phyloP scores from a whole-genome alignment of 2,797 vertebrate genomes.

The Falco rusticolus region DNA sequence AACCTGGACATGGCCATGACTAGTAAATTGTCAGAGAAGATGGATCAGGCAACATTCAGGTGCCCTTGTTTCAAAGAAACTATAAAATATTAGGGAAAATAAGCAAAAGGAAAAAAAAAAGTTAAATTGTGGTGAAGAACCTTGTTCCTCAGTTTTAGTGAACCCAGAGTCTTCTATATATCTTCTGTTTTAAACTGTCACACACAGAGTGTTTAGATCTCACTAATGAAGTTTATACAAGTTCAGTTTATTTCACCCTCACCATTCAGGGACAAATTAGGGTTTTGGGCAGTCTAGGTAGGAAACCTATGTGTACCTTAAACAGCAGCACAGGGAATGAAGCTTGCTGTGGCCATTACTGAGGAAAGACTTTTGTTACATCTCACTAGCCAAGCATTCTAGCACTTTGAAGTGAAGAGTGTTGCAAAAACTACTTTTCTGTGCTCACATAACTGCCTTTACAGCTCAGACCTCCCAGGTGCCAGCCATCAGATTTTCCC shows the following conservation, averaged over 20 bases:
- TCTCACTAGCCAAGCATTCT: neutral
- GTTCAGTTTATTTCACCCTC: neutral
- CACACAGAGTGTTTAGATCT: neutral
- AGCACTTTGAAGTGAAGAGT: neutral
- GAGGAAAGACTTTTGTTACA: neutral
- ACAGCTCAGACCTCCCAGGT: neutral
- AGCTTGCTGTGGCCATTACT: neutral
- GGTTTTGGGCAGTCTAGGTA: neutral
- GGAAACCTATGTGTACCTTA: neutral
- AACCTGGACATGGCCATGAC: neutral
- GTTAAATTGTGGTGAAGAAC: neutral
- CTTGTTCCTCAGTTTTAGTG: neutral
- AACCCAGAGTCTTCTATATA: neutral
- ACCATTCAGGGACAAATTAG: neutral
- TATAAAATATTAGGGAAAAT: constrained; percentile 16
- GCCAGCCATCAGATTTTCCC: neutral
- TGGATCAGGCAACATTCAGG: constrained; percentile 5
- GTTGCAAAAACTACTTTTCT: neutral
- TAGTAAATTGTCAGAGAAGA: constrained; percentile 4
- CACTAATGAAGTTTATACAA: neutral
- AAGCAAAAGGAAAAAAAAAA: neutral
- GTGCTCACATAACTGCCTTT: neutral
- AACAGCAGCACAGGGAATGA: neutral
- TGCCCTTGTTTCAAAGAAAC: constrained; percentile 6
- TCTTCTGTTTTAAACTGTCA: neutral